Base-by-base conservation (phyloP, 2,113 vertebrate species). In the Vulpes vulpes region DNA sequence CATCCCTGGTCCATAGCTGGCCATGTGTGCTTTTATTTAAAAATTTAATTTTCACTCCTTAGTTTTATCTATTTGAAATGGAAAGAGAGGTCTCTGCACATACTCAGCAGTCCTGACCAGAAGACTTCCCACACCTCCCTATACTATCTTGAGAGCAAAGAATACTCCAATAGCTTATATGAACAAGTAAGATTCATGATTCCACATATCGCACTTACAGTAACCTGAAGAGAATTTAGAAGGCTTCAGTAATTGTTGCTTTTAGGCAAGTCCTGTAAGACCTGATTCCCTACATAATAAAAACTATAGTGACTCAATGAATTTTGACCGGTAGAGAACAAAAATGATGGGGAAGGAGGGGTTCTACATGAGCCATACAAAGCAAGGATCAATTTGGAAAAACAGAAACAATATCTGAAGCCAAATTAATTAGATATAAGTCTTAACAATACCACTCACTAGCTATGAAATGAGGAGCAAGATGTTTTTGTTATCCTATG, bases 251-350 rank as follows among this genome's bases (percentile, higher is more conserved):
- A 69, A 67, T 32, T 60, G 76, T 23, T 60, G 22, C 80, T 82
- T 32, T 92, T 3, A 96, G 14, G 15, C 25, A 88, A 76, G 59
- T 67, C 8, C 23, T 69, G 30, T 88, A 64, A 85, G 11, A 84
- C 64, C 35, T 11, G 3, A 59, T 30, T 83, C 32, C 62, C 57
- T 64, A 51, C 17, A 43, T 43, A 64, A 81, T 5, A 49, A 83
- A 96, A 92, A 96, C 74, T 32, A 59, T 7, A 83, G 64, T 59
- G 53, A 80, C 8, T 91, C 30, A 64, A 11, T 67, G 65, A 95
- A 89, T 74, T 83, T 86, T 84, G 91, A 97, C 64, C 92, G 43
- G 53, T 69, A 92, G 35, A 93, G 35, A 84, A 57, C 8, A 92
- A 76, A 81, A 23, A 71, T 35, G 38, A 19, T 35, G 15, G 7